Conservation (phyloP, 2,888 invertebrate species). For the Ligdia adustata region DNA sequence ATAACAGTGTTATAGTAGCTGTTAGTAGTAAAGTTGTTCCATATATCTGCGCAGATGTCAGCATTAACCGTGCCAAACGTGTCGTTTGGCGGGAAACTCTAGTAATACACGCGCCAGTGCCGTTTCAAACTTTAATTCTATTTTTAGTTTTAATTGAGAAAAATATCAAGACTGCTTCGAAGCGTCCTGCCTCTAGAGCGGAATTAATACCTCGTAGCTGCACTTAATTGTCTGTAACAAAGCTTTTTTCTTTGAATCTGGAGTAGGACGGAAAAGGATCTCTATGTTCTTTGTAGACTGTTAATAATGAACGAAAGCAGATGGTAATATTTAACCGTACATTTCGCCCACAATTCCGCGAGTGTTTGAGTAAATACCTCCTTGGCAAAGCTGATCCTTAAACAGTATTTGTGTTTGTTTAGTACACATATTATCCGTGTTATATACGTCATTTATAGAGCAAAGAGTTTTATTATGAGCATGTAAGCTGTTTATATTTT, state of each 20-base stretch:
- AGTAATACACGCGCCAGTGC: slow-evolving; percentile 13
- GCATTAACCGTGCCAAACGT: slow-evolving; percentile 24
- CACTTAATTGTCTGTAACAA: slow-evolving; percentile 70
- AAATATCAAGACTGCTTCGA: slow-evolving; percentile 36
- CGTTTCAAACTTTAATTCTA: slow-evolving; percentile 20
- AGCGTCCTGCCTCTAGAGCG: slow-evolving; percentile 38
- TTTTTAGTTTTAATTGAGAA: slow-evolving; percentile 28
- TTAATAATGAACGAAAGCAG: slow-evolving; percentile 59
- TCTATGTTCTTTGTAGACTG: slow-evolving; percentile 58
- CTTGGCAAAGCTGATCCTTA: slow-evolving; percentile 22
- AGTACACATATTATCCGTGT: slow-evolving; percentile 19
- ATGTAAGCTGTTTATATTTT: too few species aligned
- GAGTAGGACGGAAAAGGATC: slow-evolving; percentile 49
- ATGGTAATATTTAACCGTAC: slow-evolving; percentile 43
- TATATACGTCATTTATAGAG: slow-evolving; percentile 20
- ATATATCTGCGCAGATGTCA: slow-evolving; percentile 21
- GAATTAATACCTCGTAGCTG: slow-evolving; percentile 63
- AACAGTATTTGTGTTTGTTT: slow-evolving; percentile 25
- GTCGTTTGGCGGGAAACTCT: slow-evolving; percentile 23
- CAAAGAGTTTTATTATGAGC: too few species aligned
- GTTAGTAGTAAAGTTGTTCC: slow-evolving; percentile 17
- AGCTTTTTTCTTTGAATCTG: slow-evolving; percentile 60
- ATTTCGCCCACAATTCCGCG: slow-evolving; percentile 32
- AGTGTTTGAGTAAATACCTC: slow-evolving; percentile 26
- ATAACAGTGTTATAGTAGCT: neutral